Conservation (phyloP, 1,140 invertebrate species). For the Neelides sp. region DNA sequence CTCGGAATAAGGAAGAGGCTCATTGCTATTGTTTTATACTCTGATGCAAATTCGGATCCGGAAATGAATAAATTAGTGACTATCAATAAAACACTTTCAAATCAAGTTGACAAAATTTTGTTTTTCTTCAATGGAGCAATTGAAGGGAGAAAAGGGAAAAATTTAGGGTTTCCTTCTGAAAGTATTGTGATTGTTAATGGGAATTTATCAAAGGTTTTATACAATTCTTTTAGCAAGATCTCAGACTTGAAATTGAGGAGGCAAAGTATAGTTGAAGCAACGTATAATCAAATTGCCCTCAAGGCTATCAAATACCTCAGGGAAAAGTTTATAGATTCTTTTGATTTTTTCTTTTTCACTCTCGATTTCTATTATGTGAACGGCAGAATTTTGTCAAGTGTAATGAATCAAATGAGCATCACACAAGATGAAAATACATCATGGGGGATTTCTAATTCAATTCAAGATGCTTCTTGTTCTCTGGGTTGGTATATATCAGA, state of each 20-base stretch:
- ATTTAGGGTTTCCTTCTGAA: background rate
- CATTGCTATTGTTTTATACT: conserved; percentile 70
- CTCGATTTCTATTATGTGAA: conserved; percentile 70
- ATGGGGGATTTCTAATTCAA: conserved; percentile 43
- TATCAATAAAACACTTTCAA: conserved; percentile 64
- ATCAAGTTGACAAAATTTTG: conserved; percentile 62
- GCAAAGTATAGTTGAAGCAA: no score
- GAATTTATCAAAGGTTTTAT: no score
- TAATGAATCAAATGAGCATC: conserved; percentile 64
- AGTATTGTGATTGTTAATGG: background rate
- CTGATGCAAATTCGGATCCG: conserved; percentile 53
- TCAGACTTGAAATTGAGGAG: background rate
- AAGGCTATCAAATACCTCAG: conserved; percentile 74
- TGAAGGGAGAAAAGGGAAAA: conserved; percentile 40
- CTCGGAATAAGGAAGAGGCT: conserved; percentile 77
- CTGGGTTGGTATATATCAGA: conserved; percentile 43
- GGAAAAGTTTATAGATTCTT: conserved; percentile 74
- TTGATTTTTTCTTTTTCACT: conserved; percentile 78
- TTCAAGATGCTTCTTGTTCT: conserved; percentile 46
- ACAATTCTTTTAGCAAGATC: conserved; percentile 49
- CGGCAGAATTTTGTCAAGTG: conserved; percentile 50
- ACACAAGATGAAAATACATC: conserved; percentile 69
- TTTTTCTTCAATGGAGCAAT: conserved; percentile 63
- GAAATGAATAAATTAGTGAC: conserved; percentile 56
- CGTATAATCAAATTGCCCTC: conserved; percentile 33